Conservation (phyloP, 2,888 invertebrate species). For the Dermolepida albohirtum region DNA sequence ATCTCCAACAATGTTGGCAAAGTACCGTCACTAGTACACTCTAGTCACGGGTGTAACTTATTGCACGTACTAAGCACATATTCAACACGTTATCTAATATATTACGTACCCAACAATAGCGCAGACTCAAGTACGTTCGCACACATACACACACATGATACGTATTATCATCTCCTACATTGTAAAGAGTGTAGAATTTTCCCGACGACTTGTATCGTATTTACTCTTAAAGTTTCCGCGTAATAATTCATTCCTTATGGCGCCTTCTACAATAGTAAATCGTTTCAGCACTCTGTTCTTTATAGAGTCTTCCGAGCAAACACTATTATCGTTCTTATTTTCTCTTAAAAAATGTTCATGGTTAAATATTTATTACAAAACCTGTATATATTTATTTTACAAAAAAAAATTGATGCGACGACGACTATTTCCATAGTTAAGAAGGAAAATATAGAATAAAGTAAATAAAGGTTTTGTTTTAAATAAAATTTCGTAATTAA, state of each 20-base stretch:
- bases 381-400: too few relatives aligned
- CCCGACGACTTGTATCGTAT: too few relatives aligned
- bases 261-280: too few relatives aligned
- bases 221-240: too few relatives aligned
- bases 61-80: conserved; percentile 23
- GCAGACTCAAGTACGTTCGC: conserved; percentile 5
- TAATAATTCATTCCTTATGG: too few relatives aligned
- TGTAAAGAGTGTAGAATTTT: background rate
- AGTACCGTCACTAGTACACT: background rate
- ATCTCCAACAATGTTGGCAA: conserved; percentile 16
- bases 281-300: too few relatives aligned
- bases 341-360: background rate
- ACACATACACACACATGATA: background rate
- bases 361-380: background rate
- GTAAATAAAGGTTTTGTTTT: too few relatives aligned
- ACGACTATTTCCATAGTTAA: too few relatives aligned
- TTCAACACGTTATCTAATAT: conserved; percentile 34
- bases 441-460: too few relatives aligned
- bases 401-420: too few relatives aligned
- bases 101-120: conserved; percentile 1
- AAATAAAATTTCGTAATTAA: too few relatives aligned
- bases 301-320: background rate
- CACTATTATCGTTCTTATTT: background rate
- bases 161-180: background rate
- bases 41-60: conserved; percentile 6